Evolutionary conservation across 2,888 invertebrate genomes (phyloP), one percentile per base, ranked within the genome.

Genomic region (Drosophila prolongata): DNA sequence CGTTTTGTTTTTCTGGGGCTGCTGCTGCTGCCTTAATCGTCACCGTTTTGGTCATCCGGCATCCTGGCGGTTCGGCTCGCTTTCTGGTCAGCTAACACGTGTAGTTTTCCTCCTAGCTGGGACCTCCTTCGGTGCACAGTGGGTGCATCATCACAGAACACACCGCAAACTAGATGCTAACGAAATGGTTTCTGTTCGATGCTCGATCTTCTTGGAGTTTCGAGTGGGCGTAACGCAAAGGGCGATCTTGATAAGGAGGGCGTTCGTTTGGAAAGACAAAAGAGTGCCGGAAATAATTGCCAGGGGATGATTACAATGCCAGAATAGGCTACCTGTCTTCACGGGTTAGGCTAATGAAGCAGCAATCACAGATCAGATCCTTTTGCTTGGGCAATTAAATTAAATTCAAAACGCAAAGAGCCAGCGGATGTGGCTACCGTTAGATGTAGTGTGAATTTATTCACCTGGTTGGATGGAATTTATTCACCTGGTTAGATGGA

Each of bases 111-210:
- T 16, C 16, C 16, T 16, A 16, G 16, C 6, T 13, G 38, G 24
- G 40, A 27, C 64, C 69, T 80, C 87, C 89, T 87, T 87, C 50
- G 89, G 52, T 24, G 78, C 84, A 89, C 83, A 82, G 81, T 83
- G 71, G 84, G 84, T 52, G 56, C 69, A 53, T 74, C 70, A 77
- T 67, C 83, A 86, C 66, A 64, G 76, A 57, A 83, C 84, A 83
- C 44, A 89, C 83, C 83, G 83, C 83, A 83, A 86, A 86, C 89
- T 88, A 86, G 87, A 79, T 79, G 88, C 79, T 81, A 87, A 87
- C 81, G 74, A 85, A 73, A 81, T 82, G 86, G 85, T 80, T 68
- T 76, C 62, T 72, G 52, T 35, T 24, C 24, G 24, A 24, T 24
- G 24, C 0, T 24, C 24, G 24, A 24, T 40, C 46, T 47, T 19